Evolutionary conservation across 1,140 invertebrate species (phyloP).

Genomic region (Tenebrio molitor): DNA sequence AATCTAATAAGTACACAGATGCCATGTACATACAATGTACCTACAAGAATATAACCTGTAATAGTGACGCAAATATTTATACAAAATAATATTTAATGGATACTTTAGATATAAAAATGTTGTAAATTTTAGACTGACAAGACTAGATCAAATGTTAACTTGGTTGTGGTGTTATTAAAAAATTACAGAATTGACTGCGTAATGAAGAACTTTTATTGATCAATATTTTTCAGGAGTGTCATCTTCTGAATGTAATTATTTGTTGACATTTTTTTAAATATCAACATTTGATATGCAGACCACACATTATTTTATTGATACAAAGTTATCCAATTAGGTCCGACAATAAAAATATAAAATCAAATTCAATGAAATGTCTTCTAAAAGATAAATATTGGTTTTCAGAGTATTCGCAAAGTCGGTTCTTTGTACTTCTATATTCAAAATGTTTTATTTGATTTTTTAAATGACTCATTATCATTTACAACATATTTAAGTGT

Average conservation of each 20-base stretch:
- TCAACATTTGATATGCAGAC: not conserved
- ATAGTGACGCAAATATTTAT: no score
- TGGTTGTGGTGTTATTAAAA: no score
- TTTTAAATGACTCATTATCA: slow-evolving; percentile 11
- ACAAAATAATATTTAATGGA: no score
- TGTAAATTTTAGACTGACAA: no score
- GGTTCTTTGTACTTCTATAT: slow-evolving; percentile 6
- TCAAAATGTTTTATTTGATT: not conserved
- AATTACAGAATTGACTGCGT: no score
- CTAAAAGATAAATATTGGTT: not conserved
- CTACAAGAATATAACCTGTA: no score
- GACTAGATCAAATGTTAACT: no score
- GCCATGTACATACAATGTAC: no score
- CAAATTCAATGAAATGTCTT: slow-evolving; percentile 6
- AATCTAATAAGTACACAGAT: no score
- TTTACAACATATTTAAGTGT: not conserved
- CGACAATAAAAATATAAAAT: slow-evolving; percentile 8
- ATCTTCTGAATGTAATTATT: not conserved
- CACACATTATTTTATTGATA: slow-evolving; percentile 19
- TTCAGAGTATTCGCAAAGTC: not conserved
- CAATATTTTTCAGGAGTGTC: slow-evolving; percentile 9
- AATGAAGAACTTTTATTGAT: not conserved
- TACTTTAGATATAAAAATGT: no score
- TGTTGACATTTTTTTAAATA: slow-evolving; percentile 24
- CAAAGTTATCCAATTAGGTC: slow-evolving; percentile 14